Percentiles rank a stretch among this genome's conserved stretches.
phyloP scores from a whole-genome alignment of 2,797 vertebrate species.

The Poeciliopsis gracilis region DNA sequence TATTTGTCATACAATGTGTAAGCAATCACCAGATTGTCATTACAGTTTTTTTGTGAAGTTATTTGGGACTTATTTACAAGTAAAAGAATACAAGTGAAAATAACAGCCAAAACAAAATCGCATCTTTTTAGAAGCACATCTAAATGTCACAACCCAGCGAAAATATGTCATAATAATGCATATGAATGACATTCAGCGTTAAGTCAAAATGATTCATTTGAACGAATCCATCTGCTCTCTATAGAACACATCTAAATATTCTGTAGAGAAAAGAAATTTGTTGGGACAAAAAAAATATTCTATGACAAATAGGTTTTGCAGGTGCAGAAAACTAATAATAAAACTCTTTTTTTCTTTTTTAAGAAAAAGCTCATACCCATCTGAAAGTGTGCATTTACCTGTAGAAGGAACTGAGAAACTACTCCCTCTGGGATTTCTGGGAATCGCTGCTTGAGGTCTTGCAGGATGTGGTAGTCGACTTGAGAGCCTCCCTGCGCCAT shows the following conservation, averaged over 20 bases:
- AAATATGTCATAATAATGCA: not conserved
- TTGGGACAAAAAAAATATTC: not conserved
- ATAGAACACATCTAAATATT: not conserved
- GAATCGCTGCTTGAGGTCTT: conserved; percentile 96
- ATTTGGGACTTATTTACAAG: not conserved
- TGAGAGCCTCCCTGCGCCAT: conserved; percentile 96
- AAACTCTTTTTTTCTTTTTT: not conserved
- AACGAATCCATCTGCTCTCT: not conserved
- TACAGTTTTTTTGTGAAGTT: not conserved
- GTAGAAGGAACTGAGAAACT: conserved; percentile 97
- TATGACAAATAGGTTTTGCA: not conserved
- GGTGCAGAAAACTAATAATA: conserved; percentile 1
- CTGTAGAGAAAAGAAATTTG: not conserved
- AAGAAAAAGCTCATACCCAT: not conserved
- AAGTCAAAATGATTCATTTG: not conserved
- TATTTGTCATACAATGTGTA: not conserved
- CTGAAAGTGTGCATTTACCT: conserved; percentile 80
- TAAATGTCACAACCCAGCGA: not conserved
- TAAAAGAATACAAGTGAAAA: not conserved
- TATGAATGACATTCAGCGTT: not conserved
- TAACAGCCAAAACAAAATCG: not conserved
- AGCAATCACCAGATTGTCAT: not conserved
- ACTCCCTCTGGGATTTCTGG: conserved; percentile 98
- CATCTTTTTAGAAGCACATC: not conserved
- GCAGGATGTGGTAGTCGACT: conserved; percentile 93